phyloP scores from a whole-genome alignment of 2,888 invertebrate species.

The Toxonevra muliebris region DNA sequence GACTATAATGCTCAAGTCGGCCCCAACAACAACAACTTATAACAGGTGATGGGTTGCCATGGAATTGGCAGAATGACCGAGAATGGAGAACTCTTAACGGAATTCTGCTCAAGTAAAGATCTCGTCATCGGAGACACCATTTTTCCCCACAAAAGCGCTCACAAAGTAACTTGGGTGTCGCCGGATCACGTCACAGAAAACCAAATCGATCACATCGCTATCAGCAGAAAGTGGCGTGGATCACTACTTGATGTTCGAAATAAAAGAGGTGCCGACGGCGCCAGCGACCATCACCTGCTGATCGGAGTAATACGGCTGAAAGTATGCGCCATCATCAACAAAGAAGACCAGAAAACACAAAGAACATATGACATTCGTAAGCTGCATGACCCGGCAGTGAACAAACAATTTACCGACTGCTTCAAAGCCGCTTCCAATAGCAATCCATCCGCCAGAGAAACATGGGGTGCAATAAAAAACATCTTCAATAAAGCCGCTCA shows the following conservation, averaged over 20 bases:
- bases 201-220: background rate
- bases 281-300: background rate
- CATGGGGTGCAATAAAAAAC: background rate
- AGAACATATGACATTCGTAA: background rate
- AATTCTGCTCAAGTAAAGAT: background rate
- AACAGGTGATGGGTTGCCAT: background rate
- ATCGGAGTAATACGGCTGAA: background rate
- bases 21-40: background rate
- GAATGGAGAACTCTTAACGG: background rate
- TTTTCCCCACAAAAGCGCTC: background rate
- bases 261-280: background rate
- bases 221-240: background rate
- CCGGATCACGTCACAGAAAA: background rate
- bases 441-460: background rate
- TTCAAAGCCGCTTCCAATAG: too few relatives aligned
- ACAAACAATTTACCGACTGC: background rate
- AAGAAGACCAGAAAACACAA: background rate
- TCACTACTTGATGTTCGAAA: background rate
- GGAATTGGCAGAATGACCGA: background rate
- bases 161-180: background rate
- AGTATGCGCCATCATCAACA: background rate
- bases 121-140: background rate
- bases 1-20: background rate
- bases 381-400: background rate
- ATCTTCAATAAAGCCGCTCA: background rate